Evolutionary conservation across 2,797 vertebrate genomes (phyloP).

Genomic region (Sebastes variabilis): DNA sequence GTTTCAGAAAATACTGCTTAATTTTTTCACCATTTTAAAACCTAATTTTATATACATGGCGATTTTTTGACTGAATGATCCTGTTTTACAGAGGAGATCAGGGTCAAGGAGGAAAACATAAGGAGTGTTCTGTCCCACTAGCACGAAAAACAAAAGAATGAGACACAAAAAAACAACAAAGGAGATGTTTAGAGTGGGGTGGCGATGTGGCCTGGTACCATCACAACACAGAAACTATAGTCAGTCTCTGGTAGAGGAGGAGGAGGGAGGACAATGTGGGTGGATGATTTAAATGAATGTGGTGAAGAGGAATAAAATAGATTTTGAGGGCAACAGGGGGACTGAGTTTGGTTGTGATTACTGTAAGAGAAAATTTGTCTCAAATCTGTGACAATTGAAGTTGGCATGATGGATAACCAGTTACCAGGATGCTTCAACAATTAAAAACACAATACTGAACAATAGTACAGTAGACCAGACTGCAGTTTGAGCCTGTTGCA

Average conservation of each 20-base stretch:
- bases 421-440: neutral
- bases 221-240: conserved; percentile 57
- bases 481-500: neutral
- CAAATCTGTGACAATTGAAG: neutral
- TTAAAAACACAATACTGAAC: too few relatives aligned
- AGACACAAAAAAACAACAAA: conserved; percentile 59
- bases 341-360: neutral
- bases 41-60: too few relatives aligned
- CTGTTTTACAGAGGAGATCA: neutral
- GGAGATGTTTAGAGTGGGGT: conserved; percentile 38
- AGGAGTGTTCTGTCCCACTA: conserved; percentile 28
- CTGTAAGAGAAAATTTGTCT: neutral
- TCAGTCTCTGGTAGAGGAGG: conserved; percentile 12
- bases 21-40: too few relatives aligned
- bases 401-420: neutral
- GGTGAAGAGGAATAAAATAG: conserved; percentile 5
- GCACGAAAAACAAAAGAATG: conserved; percentile 20
- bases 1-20: too few relatives aligned
- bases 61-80: neutral
- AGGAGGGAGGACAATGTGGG: neutral
- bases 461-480: neutral
- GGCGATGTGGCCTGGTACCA: conserved; percentile 62
- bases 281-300: neutral
- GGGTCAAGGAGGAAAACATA: conserved; percentile 6
- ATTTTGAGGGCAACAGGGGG: neutral